Evolutionary conservation across 2,888 invertebrate species (phyloP).

Genomic region (Julus scanicus): DNA sequence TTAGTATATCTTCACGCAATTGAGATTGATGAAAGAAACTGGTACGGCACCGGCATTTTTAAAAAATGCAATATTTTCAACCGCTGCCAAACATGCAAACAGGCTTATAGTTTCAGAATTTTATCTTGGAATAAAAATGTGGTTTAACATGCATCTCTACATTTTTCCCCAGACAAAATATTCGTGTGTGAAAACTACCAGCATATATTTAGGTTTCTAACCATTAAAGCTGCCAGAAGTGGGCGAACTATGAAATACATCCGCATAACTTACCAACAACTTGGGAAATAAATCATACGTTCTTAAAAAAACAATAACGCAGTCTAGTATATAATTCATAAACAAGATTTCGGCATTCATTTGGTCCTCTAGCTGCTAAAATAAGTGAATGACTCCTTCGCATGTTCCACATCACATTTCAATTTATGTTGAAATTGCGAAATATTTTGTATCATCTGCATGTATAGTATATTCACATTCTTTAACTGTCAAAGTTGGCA

Average conservation of each 20-base stretch:
- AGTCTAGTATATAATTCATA: neutral
- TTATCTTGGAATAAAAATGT: neutral
- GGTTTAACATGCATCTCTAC: neutral
- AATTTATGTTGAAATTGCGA: neutral
- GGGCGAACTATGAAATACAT: neutral
- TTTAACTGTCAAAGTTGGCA: neutral
- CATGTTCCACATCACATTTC: neutral
- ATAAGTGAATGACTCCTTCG: neutral
- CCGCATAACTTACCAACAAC: neutral
- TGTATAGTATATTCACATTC: neutral
- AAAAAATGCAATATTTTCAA: too few species aligned
- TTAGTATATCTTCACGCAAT: too few species aligned
- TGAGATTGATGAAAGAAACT: too few species aligned
- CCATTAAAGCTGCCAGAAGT: neutral
- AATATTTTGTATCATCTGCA: neutral
- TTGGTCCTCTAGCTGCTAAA: neutral
- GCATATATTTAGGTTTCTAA: neutral
- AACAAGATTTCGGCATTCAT: slow-evolving; percentile 1
- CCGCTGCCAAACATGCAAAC: neutral
- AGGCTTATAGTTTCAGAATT: neutral
- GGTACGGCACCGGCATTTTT: too few species aligned
- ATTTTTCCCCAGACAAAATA: neutral
- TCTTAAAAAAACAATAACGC: neutral
- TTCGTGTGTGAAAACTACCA: neutral
- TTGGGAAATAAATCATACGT: neutral